Base-by-base conservation (phyloP, 2,113 vertebrate genomes). In the Taurulus bubalis region DNA sequence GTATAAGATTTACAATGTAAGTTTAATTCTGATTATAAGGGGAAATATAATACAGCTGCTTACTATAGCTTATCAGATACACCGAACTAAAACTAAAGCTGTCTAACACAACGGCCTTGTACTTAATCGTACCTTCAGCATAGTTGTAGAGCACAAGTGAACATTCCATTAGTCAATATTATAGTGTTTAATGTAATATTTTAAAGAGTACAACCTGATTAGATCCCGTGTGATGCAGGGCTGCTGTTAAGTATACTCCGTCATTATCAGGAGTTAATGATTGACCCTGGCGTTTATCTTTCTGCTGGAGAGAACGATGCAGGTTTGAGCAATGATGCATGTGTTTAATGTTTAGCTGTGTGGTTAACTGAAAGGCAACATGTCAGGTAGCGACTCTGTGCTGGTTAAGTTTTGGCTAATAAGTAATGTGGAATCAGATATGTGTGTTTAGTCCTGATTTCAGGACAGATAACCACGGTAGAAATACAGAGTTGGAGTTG, bases 311-410 rank as follows among this genome's bases (percentile, higher is more conserved):
- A 64, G 51, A 60, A 32, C 10, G 11, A 67, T 75, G 65, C 51
- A 71, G 49, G 75, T 74, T 79, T 81, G 22, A 73, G 69, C 66
- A 5, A 36, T 92, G 88, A 85, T 71, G 84, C 60, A 75, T 81
- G 70, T 40, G 84, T 87, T 93, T 91, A 94, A 94, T 93, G 83
- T 91, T 91, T 93, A 91, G 89, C 90, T 64, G 34, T 53, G 60
- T 34, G 74, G 56, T 78, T 85, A 90, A 89, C 28, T 68, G 71
- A 75, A 83, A 71, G 45, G 70, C 71, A 32, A 45, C 56, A 53
- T 53, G 73, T 80, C 79, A 82, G 42, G 11, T 16, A 71, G 49
- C 8, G 10, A 59, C 59, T 53, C 24, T 56, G 51, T 51, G 9
- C 51, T 83, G 87, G 85, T 89, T 70, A 66, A 38, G 47, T 77